phyloP scores from a whole-genome alignment of 2,797 vertebrate species.

The Pteropus rufus region DNA sequence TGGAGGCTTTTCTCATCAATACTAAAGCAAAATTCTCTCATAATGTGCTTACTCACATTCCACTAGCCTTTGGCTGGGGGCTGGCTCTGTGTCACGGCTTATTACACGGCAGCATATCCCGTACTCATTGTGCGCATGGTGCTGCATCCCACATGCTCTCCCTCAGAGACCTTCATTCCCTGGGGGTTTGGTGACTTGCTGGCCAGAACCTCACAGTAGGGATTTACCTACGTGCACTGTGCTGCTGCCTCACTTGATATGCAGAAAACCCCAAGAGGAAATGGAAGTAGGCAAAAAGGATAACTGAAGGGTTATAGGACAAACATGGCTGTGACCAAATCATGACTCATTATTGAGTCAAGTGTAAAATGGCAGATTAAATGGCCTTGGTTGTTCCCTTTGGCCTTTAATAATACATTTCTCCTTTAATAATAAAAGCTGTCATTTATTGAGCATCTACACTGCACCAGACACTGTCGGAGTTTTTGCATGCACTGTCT shows the following conservation, averaged over 20 bases:
- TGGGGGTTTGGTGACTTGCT: not conserved
- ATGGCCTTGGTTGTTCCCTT: not conserved
- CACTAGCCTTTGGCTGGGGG: fast-evolving
- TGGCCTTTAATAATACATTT: not conserved
- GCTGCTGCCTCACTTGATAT: not conserved
- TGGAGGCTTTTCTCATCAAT: not conserved
- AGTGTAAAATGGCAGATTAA: not conserved
- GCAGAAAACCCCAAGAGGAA: not conserved
- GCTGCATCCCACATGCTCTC: not conserved
- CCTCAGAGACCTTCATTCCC: fast-evolving
- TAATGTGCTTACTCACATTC: not conserved
- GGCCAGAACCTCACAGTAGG: not conserved
- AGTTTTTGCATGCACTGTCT: fast-evolving
- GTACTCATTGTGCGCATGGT: fast-evolving
- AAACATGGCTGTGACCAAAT: not conserved
- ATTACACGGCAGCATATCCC: not conserved
- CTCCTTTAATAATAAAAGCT: not conserved
- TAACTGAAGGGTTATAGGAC: not conserved
- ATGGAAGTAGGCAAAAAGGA: not conserved
- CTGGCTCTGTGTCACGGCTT: not conserved
- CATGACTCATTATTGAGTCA: not conserved
- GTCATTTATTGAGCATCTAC: not conserved
- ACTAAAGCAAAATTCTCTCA: not conserved
- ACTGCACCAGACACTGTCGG: too few species aligned
- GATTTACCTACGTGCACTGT: not conserved